Conservation (phyloP, 2,797 vertebrate species). For the Microhierax caerulescens region DNA sequence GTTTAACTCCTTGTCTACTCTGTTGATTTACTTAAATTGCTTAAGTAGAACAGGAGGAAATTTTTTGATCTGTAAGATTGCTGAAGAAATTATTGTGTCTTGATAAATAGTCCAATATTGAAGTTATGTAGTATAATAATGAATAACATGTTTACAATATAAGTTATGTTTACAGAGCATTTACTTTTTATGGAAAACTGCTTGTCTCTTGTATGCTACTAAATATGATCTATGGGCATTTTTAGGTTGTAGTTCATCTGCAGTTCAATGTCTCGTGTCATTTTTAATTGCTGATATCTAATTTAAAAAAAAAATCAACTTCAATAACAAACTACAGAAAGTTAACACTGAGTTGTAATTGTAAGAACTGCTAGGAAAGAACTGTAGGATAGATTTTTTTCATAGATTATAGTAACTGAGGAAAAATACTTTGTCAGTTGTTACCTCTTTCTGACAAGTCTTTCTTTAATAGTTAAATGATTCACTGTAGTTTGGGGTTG, state of each 20-base stretch:
- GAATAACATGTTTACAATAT: background rate
- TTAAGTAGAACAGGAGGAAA: background rate
- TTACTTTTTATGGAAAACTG: background rate
- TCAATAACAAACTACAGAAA: background rate
- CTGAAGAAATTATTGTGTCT: background rate
- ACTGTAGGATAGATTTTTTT: background rate
- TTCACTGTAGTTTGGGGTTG: background rate
- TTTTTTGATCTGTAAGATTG: background rate
- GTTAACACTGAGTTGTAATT: background rate
- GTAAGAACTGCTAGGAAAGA: background rate
- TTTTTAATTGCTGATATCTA: background rate
- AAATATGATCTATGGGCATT: background rate
- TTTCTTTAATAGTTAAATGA: background rate
- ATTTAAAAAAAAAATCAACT: background rate
- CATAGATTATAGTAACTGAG: background rate
- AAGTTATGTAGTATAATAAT: background rate
- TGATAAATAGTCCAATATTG: background rate
- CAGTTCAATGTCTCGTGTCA: background rate
- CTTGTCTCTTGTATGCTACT: background rate
- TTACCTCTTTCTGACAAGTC: background rate
- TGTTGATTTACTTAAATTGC: background rate
- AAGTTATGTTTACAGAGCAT: background rate
- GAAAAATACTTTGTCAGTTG: background rate
- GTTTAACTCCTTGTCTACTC: constrained; percentile 36
- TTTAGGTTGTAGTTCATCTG: background rate